Percentiles rank a stretch among this genome's conserved stretches.
These are phyloP conservation scores for Patagioenas fasciata DNA, from an alignment of 2,113 vertebrate genomes.

Conservation along the genomic window DNA sequence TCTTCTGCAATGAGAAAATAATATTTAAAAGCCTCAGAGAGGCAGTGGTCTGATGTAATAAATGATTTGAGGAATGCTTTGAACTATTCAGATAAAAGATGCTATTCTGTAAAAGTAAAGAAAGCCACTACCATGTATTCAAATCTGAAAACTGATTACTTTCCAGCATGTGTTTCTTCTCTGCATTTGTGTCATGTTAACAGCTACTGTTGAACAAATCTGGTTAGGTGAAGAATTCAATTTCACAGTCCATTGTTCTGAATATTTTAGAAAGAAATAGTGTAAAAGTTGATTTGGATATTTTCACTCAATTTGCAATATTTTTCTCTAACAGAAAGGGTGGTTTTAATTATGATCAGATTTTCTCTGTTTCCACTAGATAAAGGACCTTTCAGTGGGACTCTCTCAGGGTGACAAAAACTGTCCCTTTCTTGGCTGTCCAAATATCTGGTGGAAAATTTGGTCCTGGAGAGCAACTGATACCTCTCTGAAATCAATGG, in stretches of 20 bases:
- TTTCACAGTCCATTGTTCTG: not conserved
- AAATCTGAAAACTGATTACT: conserved; percentile 37
- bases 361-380: not conserved
- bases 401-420: not conserved
- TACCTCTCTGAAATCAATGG: not conserved
- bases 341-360: not conserved
- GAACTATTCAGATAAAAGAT: conserved; percentile 54
- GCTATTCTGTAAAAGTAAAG: conserved; percentile 30
- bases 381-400: not conserved
- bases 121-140: not conserved
- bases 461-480: not conserved
- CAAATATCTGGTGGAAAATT: not conserved
- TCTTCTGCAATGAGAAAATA: conserved; percentile 29
- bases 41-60: conserved; percentile 4
- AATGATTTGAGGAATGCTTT: conserved; percentile 59
- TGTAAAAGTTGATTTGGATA: not conserved
- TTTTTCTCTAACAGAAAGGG: not conserved
- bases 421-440: not conserved
- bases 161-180: conserved; percentile 18
- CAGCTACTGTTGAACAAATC: not conserved
- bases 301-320: not conserved
- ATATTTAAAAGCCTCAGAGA: conserved; percentile 33
- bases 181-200: not conserved
- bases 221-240: not conserved
- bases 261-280: not conserved